Conservation (phyloP, 1,140 invertebrate species). For the Drosophila rhopaloa region DNA sequence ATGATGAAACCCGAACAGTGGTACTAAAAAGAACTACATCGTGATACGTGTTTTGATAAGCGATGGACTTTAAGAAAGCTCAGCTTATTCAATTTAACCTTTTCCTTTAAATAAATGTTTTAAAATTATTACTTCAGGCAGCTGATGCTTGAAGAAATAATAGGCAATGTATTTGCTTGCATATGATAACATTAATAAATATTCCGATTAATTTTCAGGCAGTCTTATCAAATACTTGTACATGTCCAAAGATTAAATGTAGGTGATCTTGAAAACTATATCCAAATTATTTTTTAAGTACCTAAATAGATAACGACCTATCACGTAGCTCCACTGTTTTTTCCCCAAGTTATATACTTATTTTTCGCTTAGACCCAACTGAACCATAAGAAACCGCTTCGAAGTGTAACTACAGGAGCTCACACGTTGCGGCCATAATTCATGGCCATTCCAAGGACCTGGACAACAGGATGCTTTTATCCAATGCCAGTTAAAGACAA, state of each 20-base stretch:
- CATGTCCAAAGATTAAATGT: no score
- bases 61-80: constrained; percentile 11
- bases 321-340: constrained; percentile 18
- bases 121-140: no score
- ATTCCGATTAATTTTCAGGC: not conserved
- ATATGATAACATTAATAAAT: no score
- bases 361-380: constrained; percentile 1
- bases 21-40: constrained; percentile 12
- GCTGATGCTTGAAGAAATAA: no score
- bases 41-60: constrained; percentile 10
- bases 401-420: constrained; percentile 72
- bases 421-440: constrained; percentile 79
- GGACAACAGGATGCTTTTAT: constrained; percentile 71
- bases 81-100: not conserved
- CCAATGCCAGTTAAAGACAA: constrained; percentile 62
- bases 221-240: no score
- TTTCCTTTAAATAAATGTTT: not conserved
- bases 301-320: no score
- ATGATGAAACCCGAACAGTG: constrained; percentile 57
- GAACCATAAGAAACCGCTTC: constrained; percentile 28
- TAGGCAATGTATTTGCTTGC: no score
- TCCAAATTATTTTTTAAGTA: no score
- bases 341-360: not conserved
- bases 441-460: constrained; percentile 46
- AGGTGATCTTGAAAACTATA: no score